Base-by-base conservation (phyloP, 1,140 invertebrate genomes). In the Polyergus mexicanus region DNA sequence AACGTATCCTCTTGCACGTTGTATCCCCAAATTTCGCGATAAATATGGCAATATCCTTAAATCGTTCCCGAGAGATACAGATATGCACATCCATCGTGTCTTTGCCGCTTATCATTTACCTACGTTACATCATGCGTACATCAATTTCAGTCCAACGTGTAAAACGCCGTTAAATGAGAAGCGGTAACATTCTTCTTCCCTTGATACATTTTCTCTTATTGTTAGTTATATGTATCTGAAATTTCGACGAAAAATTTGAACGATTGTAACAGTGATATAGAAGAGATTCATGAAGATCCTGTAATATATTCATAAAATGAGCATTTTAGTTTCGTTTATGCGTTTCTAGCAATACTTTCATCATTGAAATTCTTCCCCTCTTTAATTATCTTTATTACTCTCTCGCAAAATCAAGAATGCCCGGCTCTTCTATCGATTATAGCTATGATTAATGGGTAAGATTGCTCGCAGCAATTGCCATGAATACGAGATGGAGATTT, bases 261-360 rank as follows among this genome's bases (percentile, higher is more conserved):
- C 19, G 11, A 38, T 6, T 51, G 10, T 19, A 19, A 44, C 44
- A 19, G 16, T 38, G 3, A 32, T 32, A 54, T 19, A 7, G n/a
- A 13, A 35, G 5, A 66, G 0, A 7, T 54, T n/a, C n/a, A 13
- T 66, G 19, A 8, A 25, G 25, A 28, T n/a, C 10, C 65, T 16
- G 25, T n/a, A 41, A 71, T 65, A 10, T n/a, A 11, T 56, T 35
- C 11, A 13, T 8, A 11, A 74, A 62, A n/a, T 71, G 68, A 83
- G 66, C 78, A 47, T 47, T 32, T 83, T 16, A n/a, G 11, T 74
- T 83, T 83, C 25, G 19, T 72, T 47, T 74, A 38, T 60, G 51
- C 51, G 10, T 41, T 25, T 75, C 38, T 22, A 5, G 35, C 54
- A 7, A 44, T 81, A 81, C 66, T 81, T 81, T 81, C 78, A 72